Base-by-base conservation (phyloP, 23 tunicate genomes). In the Phallusia fumigata region DNA sequence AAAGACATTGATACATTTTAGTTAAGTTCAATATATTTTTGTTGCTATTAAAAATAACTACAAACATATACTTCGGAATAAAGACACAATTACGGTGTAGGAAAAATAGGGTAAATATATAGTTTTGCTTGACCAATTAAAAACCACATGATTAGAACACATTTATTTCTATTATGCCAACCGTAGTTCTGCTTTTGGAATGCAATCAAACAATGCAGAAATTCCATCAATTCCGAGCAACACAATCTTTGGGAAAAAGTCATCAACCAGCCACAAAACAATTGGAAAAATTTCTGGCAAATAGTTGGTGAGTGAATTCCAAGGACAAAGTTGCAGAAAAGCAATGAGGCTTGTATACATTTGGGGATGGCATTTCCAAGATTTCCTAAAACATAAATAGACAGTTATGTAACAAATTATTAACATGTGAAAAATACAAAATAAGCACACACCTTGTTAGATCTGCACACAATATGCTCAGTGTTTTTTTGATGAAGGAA, bases 131-230 rank as follows among this genome's bases (percentile, higher is more conserved):
- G n/a, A n/a, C n/a, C n/a, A n/a, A 26, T 65, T 65, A 65, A 65
- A 65, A 65, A 65, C 11, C 31, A 65, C 6, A 26, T 78, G 3
- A 35, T 5, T 19, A 3, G 35, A 65, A 31, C 22, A 36, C 10
- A 40, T 40, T 40, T 40, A 10, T 5, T 5, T 40, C 47, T 3
- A 3, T 10, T 40, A 10, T 40, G 10, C 26, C 69, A 6, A 84
- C 87, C 90, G 33, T 15, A 86, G 31, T 47, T 86, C 90, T 22
- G 84, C 84, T 15, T 50, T 52, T 15, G 90, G 90, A 24, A 86
- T 65, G 3, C 15, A 24, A 18, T 3, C 12, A 19, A 86, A 32
- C 21, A 86, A 0, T 21, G 26, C 30, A 13, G 52, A 13, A 31
- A 79, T 65, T 33, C 73, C 77, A 24, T 73, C 49, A 5, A 86